Percentiles rank a stretch among this genome's conserved stretches.
Evolutionary conservation across 1,140 invertebrate genomes (phyloP).

Genomic region (Aphaenogaster floridana): DNA sequence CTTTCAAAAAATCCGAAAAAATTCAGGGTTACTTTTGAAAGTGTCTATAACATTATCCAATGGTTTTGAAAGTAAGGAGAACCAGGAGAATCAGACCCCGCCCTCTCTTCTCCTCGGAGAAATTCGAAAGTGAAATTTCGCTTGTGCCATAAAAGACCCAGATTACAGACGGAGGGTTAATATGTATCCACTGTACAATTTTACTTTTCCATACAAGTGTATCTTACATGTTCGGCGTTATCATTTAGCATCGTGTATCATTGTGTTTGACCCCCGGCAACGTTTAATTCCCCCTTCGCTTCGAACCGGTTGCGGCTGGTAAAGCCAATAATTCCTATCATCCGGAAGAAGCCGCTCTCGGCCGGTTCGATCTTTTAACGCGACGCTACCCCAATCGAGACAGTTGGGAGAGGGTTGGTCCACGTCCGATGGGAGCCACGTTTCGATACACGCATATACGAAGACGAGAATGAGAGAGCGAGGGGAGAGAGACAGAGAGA

Average conservation of each 20-base stretch:
- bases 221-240: not conserved
- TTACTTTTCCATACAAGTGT: not conserved
- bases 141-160: too few relatives aligned
- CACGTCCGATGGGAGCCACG: constrained; percentile 54
- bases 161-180: too few relatives aligned
- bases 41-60: too few relatives aligned
- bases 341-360: constrained; percentile 48
- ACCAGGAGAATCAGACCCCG: too few relatives aligned
- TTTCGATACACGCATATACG: constrained; percentile 25
- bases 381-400: constrained; percentile 48
- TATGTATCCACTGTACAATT: not conserved
- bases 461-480: not conserved
- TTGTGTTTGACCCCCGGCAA: constrained; percentile 12
- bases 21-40: too few relatives aligned
- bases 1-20: too few relatives aligned
- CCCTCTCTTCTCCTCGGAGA: too few relatives aligned
- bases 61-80: too few relatives aligned
- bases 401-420: constrained; percentile 63
- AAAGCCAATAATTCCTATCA: constrained; percentile 38
- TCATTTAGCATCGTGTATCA: constrained; percentile 42
- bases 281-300: constrained; percentile 37
- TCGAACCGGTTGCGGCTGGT: constrained; percentile 35
- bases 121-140: too few relatives aligned
- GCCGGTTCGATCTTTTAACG: constrained; percentile 45
- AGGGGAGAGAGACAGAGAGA: constrained; percentile 29